A percentile compares a stretch with the other conserved stretches of the same genome.
Conservation (phyloP, 2,888 invertebrate genomes). For the Drosophila kanekoi region DNA sequence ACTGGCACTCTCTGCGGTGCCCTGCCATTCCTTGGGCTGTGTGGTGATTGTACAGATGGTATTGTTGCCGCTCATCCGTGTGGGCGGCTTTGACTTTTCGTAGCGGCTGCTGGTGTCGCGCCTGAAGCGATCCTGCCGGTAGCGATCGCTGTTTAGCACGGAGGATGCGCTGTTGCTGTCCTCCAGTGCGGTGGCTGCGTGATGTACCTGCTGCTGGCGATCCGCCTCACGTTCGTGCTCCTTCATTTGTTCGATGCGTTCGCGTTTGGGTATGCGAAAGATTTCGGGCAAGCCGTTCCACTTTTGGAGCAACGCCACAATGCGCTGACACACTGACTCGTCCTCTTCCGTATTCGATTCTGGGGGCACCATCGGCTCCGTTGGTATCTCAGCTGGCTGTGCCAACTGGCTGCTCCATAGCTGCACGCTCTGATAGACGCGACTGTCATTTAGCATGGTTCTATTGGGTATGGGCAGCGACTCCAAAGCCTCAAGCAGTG, state of each 20-base stretch:
- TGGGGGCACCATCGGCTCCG: background rate
- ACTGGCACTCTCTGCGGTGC: slow-evolving; percentile 13
- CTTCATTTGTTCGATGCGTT: slow-evolving; percentile 97
- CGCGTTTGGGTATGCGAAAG: slow-evolving; percentile 93
- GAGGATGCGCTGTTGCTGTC: slow-evolving; percentile 41
- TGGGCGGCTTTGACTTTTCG: slow-evolving; percentile 54
- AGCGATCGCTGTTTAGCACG: slow-evolving; percentile 57
- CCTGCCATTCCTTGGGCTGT: slow-evolving; percentile 45
- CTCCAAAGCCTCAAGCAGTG: slow-evolving; percentile 92
- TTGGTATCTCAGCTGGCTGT: background rate
- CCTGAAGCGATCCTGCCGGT: slow-evolving; percentile 63
- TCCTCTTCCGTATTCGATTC: slow-evolving; percentile 4
- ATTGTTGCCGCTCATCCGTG: slow-evolving; percentile 68
- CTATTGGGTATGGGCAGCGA: slow-evolving; percentile 96
- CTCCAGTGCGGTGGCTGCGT: slow-evolving; percentile 19
- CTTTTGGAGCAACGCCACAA: slow-evolving; percentile 48
- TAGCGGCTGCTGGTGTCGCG: slow-evolving; percentile 61
- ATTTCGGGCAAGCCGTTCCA: slow-evolving; percentile 85
- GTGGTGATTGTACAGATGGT: slow-evolving; percentile 69
- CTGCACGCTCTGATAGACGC: slow-evolving; percentile 93
- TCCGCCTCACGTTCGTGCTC: slow-evolving; percentile 97
- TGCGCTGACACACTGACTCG: slow-evolving; percentile 48
- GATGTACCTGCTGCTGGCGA: slow-evolving; percentile 82
- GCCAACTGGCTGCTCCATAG: slow-evolving; percentile 87
- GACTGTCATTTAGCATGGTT: slow-evolving; percentile 96